A percentile compares a stretch with the other conserved stretches of the same genome.
Evolutionary conservation across 2,888 invertebrate species (phyloP).

Genomic region (Reticulitermes lucifugus): DNA sequence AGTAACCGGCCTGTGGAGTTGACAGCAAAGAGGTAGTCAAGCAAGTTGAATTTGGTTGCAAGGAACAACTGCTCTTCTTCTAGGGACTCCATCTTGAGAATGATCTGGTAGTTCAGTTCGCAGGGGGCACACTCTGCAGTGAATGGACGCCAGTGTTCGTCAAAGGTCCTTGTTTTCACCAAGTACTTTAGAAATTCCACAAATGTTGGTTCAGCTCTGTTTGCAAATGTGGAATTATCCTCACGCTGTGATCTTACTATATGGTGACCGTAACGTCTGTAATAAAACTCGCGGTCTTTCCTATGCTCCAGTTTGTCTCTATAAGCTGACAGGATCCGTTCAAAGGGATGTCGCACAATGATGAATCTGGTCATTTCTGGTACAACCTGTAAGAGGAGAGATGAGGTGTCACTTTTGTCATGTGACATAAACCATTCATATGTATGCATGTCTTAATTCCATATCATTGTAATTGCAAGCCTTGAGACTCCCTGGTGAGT

Average conservation of each 20-base stretch:
- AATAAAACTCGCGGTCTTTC: conserved; percentile 60
- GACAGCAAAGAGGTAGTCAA: conserved; percentile 54
- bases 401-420: too few relatives aligned
- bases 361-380: conserved; percentile 62
- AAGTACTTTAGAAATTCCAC: conserved; percentile 65
- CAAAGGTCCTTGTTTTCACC: conserved; percentile 60
- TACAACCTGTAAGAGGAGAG: conserved; percentile 53
- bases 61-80: conserved; percentile 62
- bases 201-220: conserved; percentile 61
- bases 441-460: too few relatives aligned
- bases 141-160: conserved; percentile 67
- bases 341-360: conserved; percentile 68
- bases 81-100: conserved; percentile 66
- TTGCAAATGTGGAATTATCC: conserved; percentile 52
- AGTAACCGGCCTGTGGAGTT: conserved; percentile 36
- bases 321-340: conserved; percentile 67
- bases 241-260: conserved; percentile 56
- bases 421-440: too few relatives aligned
- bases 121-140: conserved; percentile 66
- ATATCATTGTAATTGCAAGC: too few relatives aligned
- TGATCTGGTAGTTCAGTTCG: conserved; percentile 64
- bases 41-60: conserved; percentile 57
- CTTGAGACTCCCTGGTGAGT: too few relatives aligned
- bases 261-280: conserved; percentile 59
- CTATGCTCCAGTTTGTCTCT: conserved; percentile 65